phyloP scores from a whole-genome alignment of 2,888 invertebrate genomes.

The Drosophila pegasa region DNA sequence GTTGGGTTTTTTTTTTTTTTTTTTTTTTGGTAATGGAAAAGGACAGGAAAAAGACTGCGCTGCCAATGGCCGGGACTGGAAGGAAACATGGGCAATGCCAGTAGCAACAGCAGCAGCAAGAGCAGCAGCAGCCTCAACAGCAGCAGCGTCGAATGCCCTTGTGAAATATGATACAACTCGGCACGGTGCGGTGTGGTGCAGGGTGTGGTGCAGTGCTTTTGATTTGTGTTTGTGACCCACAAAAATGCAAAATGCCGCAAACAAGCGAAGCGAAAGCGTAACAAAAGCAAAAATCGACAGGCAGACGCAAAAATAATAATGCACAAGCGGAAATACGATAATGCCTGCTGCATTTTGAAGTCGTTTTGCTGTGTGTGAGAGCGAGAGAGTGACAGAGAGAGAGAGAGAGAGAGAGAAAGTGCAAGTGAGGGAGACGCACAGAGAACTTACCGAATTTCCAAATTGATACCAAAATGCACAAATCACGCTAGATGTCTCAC shows the following conservation, averaged over 20 bases:
- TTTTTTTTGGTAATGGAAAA: conserved; percentile 53
- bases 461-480: conserved; percentile 50
- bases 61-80: conserved; percentile 21
- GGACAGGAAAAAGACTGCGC: conserved; percentile 33
- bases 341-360: conserved; percentile 46
- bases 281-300: conserved; percentile 59
- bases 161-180: conserved; percentile 76
- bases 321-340: conserved; percentile 62
- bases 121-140: background rate
- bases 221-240: conserved; percentile 76
- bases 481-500: conserved; percentile 22
- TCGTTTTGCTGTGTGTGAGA: conserved; percentile 10
- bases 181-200: conserved; percentile 22
- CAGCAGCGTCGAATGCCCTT: conserved; percentile 58
- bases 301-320: conserved; percentile 49
- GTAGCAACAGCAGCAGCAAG: conserved; percentile 10
- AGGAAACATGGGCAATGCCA: conserved; percentile 19
- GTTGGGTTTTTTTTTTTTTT: conserved; percentile 1
- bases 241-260: conserved; percentile 72
- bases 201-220: conserved; percentile 66
- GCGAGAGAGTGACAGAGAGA: background rate
- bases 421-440: background rate
- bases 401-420: background rate
- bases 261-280: conserved; percentile 57
- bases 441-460: conserved; percentile 20